Evolutionary conservation across 2,888 invertebrate genomes (phyloP), one percentile per base, ranked within the genome.

Genomic region (Girardia tigrina): DNA sequence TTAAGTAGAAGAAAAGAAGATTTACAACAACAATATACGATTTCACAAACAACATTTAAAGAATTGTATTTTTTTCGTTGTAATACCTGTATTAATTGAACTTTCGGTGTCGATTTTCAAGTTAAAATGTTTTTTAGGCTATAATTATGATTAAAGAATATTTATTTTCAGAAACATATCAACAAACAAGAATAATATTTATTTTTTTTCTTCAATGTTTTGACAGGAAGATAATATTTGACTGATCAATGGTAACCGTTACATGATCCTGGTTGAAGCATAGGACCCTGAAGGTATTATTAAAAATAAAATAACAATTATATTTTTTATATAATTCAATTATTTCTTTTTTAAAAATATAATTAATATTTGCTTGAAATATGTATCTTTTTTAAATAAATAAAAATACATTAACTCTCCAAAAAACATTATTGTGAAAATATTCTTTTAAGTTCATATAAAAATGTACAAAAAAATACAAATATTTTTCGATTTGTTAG

Each of bases 191-290:
- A 56, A 56, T 56, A 56, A 56, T n/a, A 56, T 20, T 56, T 20
- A 56, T 20, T 56, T 8, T 8, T 8, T 56, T 56, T 56, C 56
- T 56, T 56, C 56, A 20, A 56, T 6, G 4, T 56, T 56, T 56
- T 56, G n/a, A n/a, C n/a, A n/a, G 56, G n/a, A 4, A 56, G 56
- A 56, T 56, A n/a, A 56, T 56, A 20, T 4, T 56, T 23, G 23
- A 56, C n/a, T 56, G 4, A 56, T 56, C 56, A 56, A 56, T 56
- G 56, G n/a, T 56, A 56, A 56, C 56, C 56, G n/a, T 56, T 56
- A 56, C 56, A 56, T 12, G 56, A 56, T 56, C 56, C 56, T 56
- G 56, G 56, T 56, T 56, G 56, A 56, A 56, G 56, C 56, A 56
- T 56, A 12, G 56, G 56, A 20, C 20, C 56, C 56, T 56, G 56